A percentile compares a stretch with the other conserved stretches of the same genome.
Evolutionary conservation across 2,113 vertebrate genomes (phyloP).

Genomic region (Mastomys coucha): DNA sequence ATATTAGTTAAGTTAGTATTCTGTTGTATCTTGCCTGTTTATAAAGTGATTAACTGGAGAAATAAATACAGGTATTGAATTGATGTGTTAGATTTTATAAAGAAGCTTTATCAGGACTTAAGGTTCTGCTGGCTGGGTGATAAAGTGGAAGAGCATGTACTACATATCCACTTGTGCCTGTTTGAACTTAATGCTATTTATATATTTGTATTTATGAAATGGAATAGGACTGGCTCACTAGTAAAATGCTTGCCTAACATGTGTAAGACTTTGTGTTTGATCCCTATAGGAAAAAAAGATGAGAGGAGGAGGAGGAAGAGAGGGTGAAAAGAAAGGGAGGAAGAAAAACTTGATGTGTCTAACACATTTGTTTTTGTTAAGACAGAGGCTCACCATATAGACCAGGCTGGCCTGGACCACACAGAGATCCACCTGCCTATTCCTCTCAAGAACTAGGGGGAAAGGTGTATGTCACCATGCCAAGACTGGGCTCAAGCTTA

Average conservation of each 20-base stretch:
- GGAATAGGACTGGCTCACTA: neutral
- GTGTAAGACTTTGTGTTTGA: neutral
- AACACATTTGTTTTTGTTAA: neutral
- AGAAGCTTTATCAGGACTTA: neutral
- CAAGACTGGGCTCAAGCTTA: neutral
- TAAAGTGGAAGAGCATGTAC: neutral
- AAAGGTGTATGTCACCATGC: neutral
- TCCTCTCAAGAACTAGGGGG: neutral
- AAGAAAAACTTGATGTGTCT: neutral
- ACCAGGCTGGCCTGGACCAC: too few species aligned
- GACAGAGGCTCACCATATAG: neutral
- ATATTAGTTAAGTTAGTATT: constrained; percentile 35
- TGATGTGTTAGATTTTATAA: neutral
- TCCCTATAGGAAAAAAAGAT: too few species aligned
- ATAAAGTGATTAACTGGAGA: neutral
- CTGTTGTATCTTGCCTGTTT: constrained; percentile 19
- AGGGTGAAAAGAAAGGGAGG: rapidly evolving
- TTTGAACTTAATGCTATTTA: neutral
- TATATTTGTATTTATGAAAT: neutral
- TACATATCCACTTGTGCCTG: neutral
- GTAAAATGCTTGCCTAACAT: neutral
- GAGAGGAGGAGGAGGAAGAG: too few species aligned
- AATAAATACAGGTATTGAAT: neutral
- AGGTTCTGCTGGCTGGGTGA: neutral
- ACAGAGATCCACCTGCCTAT: neutral